Evolutionary conservation across 2,888 invertebrate species (phyloP), one percentile per base, ranked within the genome.

Genomic region (Papilio elwesi): DNA sequence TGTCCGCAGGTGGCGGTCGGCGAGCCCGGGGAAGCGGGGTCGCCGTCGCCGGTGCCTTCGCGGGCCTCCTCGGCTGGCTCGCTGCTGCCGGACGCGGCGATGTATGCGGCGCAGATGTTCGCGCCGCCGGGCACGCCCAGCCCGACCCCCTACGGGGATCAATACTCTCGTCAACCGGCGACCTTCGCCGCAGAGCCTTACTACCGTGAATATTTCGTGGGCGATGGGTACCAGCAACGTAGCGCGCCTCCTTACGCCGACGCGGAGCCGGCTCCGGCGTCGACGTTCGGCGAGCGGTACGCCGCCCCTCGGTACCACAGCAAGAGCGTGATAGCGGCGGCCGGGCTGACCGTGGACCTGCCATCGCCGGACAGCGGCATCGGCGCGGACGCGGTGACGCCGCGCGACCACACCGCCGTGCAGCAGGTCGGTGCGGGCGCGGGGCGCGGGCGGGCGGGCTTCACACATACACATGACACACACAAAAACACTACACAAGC

Each of bases 291-390:
- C 78, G 96, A 96, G 85, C 92, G 96, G 79, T 96, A 96, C 84
- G 95, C 95, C 63, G 94, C 96, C 52, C 95, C 95, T 82, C 95
- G 95, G 78, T 96, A 97, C 90, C 96, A 96, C 84, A 95, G 96
- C 85, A 95, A 96, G 93, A 95, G 96, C 84, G 95, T 96, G 85
- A 95, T 97, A 85, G 95, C 96, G 68, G 96, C 96, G 74, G 96
- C 96, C 77, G 97, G 97, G 59, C 96, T 98, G 80, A 98, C 98
- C 68, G 98, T 98, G 85, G 98, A 98, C 93, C 95, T 99, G 86
- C 98, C 98, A 47, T 98, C 98, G 81, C 98, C 98, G 47, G 99
- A 99, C 94, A 98, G 98, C 86, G 99, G 99, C 78, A 98, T 99
- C 86, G 98, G 98, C 77, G 97, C 98, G 53, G 98, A 98, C 86